Evolutionary conservation across 2,888 invertebrate genomes (phyloP).

Genomic region (Dicyrtoma fusca): DNA sequence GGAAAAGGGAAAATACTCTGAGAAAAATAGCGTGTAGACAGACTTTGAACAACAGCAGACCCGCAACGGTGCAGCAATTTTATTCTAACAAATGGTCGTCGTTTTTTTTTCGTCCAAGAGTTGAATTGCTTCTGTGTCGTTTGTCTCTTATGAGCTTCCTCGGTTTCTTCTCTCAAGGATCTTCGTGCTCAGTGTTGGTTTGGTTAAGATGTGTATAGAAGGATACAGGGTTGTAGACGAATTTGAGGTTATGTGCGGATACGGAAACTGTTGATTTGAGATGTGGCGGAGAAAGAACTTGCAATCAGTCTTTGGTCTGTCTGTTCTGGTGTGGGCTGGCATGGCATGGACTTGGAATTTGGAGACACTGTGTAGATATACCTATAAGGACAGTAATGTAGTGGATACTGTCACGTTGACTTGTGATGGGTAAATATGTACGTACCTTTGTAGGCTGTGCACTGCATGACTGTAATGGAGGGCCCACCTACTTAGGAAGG

Average conservation of each 20-base stretch:
- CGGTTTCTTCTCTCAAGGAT: neutral
- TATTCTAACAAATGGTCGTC: conserved; percentile 9
- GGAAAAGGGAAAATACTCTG: neutral
- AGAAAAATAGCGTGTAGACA: conserved; percentile 2
- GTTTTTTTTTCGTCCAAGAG: conserved; percentile 8
- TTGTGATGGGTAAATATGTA: no score
- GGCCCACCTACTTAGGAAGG: no score
- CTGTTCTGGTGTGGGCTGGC: neutral
- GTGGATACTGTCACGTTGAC: neutral
- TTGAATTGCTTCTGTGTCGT: conserved; percentile 19
- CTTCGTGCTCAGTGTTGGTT: no score
- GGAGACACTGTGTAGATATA: neutral
- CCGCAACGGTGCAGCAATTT: no score
- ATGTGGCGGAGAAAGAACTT: no score
- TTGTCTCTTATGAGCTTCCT: conserved; percentile 16
- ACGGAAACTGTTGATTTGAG: conserved; percentile 10
- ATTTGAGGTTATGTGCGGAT: neutral
- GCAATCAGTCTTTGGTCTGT: neutral
- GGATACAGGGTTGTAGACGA: neutral
- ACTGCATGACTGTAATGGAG: no score
- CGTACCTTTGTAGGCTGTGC: no score
- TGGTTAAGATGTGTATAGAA: no score
- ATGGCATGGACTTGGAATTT: no score
- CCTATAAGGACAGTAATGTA: neutral
- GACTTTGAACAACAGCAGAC: neutral